Conservation (phyloP, 2,888 invertebrate species). For the Epinotia demarniana region DNA sequence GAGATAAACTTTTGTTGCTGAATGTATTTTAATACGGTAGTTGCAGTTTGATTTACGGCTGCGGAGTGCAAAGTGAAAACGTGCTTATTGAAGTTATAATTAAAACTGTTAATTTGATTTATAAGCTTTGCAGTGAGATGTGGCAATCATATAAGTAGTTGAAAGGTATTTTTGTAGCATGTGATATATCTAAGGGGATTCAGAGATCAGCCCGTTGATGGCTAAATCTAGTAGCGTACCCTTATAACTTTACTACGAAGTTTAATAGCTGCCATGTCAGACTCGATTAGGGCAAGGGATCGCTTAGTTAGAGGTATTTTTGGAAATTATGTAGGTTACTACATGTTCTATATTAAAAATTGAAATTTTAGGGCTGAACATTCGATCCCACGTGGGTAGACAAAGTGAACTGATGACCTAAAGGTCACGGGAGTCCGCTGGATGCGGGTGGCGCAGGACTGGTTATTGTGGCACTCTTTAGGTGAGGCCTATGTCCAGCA, state of each 20-base stretch:
- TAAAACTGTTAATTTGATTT: not conserved
- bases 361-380: slow-evolving; percentile 2
- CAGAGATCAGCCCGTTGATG: not conserved
- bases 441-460: too few species aligned
- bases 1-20: slow-evolving; percentile 22
- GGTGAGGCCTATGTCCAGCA: too few species aligned
- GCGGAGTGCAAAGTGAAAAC: slow-evolving; percentile 20
- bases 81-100: not conserved
- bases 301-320: not conserved
- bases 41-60: slow-evolving; percentile 18
- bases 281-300: slow-evolving; percentile 10
- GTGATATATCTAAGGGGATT: not conserved
- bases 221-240: slow-evolving; percentile 11
- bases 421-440: too few species aligned
- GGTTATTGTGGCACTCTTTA: too few species aligned
- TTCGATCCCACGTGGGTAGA: not conserved
- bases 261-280: slow-evolving; percentile 13
- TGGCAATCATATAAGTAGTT: not conserved
- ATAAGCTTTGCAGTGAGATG: not conserved
- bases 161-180: not conserved
- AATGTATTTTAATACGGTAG: slow-evolving; percentile 9
- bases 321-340: not conserved
- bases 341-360: slow-evolving; percentile 5
- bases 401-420: too few species aligned
- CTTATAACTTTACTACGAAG: not conserved